Evolutionary conservation across 2,888 invertebrate genomes (phyloP).

Genomic region (Ctenicera cuprea): DNA sequence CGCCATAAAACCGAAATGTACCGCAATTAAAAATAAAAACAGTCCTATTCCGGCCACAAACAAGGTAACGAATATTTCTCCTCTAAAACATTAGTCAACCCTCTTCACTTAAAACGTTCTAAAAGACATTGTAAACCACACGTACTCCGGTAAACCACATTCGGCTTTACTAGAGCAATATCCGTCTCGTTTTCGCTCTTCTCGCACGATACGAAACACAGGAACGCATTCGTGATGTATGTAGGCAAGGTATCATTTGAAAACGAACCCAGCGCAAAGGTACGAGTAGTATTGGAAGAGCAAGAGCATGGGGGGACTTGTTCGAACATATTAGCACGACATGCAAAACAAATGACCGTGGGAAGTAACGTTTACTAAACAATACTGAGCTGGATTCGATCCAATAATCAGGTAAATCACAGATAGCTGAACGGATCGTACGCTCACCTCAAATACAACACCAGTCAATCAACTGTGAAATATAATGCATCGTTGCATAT

Average conservation of each 20-base stretch:
- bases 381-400: slow-evolving; percentile 67
- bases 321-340: slow-evolving; percentile 64
- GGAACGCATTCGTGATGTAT: slow-evolving; percentile 38
- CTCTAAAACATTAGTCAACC: slow-evolving; percentile 66
- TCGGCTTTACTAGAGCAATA: slow-evolving; percentile 43
- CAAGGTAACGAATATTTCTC: slow-evolving; percentile 47
- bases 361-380: slow-evolving; percentile 68
- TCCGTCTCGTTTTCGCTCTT: slow-evolving; percentile 46
- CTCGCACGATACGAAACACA: slow-evolving; percentile 37
- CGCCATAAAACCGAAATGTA: slow-evolving; percentile 32
- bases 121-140: slow-evolving; percentile 65
- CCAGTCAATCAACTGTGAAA: slow-evolving; percentile 50
- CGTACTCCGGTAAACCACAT: slow-evolving; percentile 54
- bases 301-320: slow-evolving; percentile 38
- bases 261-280: slow-evolving; percentile 11
- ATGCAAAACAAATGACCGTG: slow-evolving; percentile 69
- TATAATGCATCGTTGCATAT: slow-evolving; percentile 48
- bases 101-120: slow-evolving; percentile 65
- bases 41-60: slow-evolving; percentile 43
- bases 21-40: slow-evolving; percentile 45
- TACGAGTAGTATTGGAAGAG: slow-evolving; percentile 10
- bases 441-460: slow-evolving; percentile 49
- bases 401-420: slow-evolving; percentile 70
- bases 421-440: slow-evolving; percentile 54
- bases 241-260: slow-evolving; percentile 39